Base-by-base conservation (phyloP, 1,140 invertebrate species). In the Sarcophaga bullata region DNA sequence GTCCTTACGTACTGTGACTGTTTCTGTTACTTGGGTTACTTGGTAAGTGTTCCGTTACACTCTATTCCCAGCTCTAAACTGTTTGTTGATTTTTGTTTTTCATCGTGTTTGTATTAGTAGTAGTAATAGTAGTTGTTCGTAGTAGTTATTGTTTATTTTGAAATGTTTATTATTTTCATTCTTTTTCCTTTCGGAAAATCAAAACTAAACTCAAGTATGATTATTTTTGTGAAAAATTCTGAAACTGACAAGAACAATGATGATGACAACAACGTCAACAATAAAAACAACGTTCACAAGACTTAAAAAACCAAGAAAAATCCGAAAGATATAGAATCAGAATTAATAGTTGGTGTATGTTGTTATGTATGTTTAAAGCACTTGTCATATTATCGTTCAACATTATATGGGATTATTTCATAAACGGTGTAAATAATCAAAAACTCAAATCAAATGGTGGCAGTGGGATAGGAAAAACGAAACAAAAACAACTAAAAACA, bases 181-280 rank as follows among this genome's bases (percentile, higher is more conserved):
- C 19, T 15, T 46, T 47, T 76, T 76, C 25, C 25, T 37, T 68
- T 68, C n/a, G n/a, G n/a, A 9, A 68, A 68, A 68, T 68, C 62
- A 68, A 13, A 17, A 78, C 48, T 13, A 17, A 50, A 50, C 75
- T 78, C 17, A 78, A 78, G 48, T 50, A 50, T 25, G 75, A 48
- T 78, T 78, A 52, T 19, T n/a, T 78, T 78, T 78, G 50, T 17
- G n/a, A 8, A 50, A n/a, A 17, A 78, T 50, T n/a, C 48, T 50
- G 75, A 19, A 78, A 78, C 19, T 78, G 75, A 78, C 49, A 50
- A 78, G 75, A 78, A 78, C 75, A 78, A 50, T 19, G 49, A n/a
- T 15, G 47, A 48, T 46, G 48, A 75, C 46, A 75, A 17, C 73
- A 48, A 11, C 13, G 15, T 11, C 11, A 13, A 58, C 54, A 58